Evolutionary conservation across 2,113 vertebrate genomes (phyloP).

Genomic region (Tychaedon coryphoeus): DNA sequence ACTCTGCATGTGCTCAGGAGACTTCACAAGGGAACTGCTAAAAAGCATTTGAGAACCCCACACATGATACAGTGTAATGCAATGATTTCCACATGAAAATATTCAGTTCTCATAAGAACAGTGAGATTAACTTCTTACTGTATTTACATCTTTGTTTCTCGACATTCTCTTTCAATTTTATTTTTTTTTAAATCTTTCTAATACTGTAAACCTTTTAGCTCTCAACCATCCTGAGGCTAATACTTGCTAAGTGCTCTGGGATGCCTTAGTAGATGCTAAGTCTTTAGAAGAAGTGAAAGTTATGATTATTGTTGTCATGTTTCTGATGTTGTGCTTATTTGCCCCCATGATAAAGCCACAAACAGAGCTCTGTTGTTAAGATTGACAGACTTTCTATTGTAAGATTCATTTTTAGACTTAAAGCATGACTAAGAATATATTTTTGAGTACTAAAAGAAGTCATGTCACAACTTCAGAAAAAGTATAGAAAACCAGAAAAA

Average conservation of each 20-base stretch:
- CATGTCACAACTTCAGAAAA: not conserved
- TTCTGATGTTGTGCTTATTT: constrained; percentile 6
- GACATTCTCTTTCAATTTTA: not conserved
- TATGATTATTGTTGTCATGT: not conserved
- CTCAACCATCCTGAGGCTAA: not conserved
- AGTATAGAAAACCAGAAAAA: not conserved
- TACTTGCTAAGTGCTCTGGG: not conserved
- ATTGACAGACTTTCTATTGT: not conserved
- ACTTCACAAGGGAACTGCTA: not conserved
- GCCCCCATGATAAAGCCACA: not conserved
- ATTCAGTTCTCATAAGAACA: not conserved
- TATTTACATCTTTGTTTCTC: not conserved
- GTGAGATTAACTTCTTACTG: not conserved
- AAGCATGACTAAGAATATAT: not conserved
- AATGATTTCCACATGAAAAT: not conserved
- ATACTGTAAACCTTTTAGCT: constrained; percentile 6
- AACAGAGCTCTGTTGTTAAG: not conserved
- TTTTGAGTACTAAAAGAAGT: not conserved
- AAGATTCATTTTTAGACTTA: constrained; percentile 13
- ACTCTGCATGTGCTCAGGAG: not conserved
- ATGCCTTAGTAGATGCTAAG: not conserved
- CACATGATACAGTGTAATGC: not conserved
- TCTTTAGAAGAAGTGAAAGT: not conserved
- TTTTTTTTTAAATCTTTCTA: not conserved
- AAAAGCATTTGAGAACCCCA: not conserved